These are phyloP conservation scores for Rutpela maculata DNA, from an alignment of 2,888 invertebrate genomes.

Conservation along the genomic window DNA sequence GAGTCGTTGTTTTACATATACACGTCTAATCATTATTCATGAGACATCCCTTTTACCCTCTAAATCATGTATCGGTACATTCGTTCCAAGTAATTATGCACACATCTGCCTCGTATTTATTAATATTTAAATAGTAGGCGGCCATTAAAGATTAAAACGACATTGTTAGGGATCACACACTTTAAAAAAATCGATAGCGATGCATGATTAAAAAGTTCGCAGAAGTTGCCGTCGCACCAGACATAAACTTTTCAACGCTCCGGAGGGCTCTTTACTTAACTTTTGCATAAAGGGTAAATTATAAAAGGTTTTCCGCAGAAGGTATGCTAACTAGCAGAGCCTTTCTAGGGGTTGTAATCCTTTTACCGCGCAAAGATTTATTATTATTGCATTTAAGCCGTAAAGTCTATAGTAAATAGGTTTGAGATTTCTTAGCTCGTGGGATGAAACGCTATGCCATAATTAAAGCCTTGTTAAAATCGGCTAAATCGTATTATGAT, in stretches of 20 bases:
- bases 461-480: conserved; percentile 46
- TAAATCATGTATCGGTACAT: conserved; percentile 19
- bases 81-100: conserved; percentile 27
- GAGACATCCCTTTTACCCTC: background rate
- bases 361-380: conserved; percentile 62
- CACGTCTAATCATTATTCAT: background rate
- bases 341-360: conserved; percentile 60
- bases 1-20: too few relatives aligned
- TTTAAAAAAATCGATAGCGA: conserved; percentile 34
- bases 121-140: conserved; percentile 25
- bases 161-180: conserved; percentile 29
- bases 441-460: conserved; percentile 21
- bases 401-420: conserved; percentile 54
- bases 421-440: conserved; percentile 48
- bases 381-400: conserved; percentile 61
- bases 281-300: conserved; percentile 45
- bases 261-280: conserved; percentile 22
- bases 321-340: conserved; percentile 61
- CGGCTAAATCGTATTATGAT: conserved; percentile 36
- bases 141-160: conserved; percentile 31
- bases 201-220: conserved; percentile 39
- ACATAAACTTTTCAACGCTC: background rate
- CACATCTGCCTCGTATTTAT: conserved; percentile 14
- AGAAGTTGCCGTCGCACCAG: conserved; percentile 10
- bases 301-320: conserved; percentile 51